These are phyloP conservation scores for Helobdella robusta DNA, from an alignment of 2,888 invertebrate species.

Conservation along the genomic window DNA sequence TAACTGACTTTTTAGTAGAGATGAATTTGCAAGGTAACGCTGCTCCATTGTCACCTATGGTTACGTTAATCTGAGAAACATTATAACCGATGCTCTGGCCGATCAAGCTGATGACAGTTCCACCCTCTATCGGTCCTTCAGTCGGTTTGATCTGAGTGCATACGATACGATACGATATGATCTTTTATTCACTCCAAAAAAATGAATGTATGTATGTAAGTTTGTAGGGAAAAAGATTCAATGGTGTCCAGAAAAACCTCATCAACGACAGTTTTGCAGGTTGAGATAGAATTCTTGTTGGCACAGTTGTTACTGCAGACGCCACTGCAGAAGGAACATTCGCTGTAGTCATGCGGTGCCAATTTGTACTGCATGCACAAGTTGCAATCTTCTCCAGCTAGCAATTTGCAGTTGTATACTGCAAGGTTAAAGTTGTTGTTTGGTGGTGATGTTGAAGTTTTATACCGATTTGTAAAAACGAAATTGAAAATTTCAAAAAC, in stretches of 20 bases:
- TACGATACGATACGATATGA: too few species aligned
- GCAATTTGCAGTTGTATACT: slow-evolving; percentile 6
- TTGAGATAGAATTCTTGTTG: too few species aligned
- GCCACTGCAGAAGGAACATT: neutral
- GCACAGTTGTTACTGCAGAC: too few species aligned
- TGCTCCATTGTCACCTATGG: neutral
- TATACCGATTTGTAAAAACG: too few species aligned
- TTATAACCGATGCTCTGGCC: slow-evolving; percentile 9
- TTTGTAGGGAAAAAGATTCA: too few species aligned
- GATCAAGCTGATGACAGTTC: neutral
- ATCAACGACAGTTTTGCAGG: too few species aligned
- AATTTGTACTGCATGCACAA: neutral
- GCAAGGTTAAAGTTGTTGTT: neutral
- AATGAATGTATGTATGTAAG: too few species aligned
- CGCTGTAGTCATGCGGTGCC: neutral
- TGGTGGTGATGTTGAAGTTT: too few species aligned
- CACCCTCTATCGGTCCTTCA: slow-evolving; percentile 6
- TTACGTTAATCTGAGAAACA: neutral
- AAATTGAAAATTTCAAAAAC: too few species aligned
- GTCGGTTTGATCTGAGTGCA: neutral
- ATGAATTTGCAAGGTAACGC: neutral
- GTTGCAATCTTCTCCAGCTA: neutral
- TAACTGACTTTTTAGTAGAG: neutral
- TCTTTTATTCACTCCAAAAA: too few species aligned
- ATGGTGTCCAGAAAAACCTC: too few species aligned